Base-by-base conservation (phyloP, 2,888 invertebrate species). In the Netelia fuscicornis region DNA sequence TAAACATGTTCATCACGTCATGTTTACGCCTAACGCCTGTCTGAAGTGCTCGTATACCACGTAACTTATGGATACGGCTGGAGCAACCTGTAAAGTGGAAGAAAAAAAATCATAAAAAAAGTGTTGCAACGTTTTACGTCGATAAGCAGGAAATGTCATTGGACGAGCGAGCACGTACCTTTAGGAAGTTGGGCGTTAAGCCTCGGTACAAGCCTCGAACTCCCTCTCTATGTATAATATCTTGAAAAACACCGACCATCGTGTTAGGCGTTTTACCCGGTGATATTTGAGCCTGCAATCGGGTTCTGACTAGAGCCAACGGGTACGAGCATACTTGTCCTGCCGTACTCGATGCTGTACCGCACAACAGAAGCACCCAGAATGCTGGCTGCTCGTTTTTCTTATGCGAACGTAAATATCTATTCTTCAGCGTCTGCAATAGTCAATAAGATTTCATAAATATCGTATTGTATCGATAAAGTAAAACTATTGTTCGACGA, bases 251-350 rank as follows among this genome's bases (percentile, higher is more conserved):
- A 68, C 96, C 96, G n/a, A 96, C 94, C 98, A 98, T 98, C 30
- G 97, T 96, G 86, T 95, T 95, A 89, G 95, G 95, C 81, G 94
- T 93, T 89, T 95, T 95, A 90, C 95, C 95, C 25, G 95, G 94
- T 82, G 95, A 94, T 86, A 94, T 96, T 96, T 97, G 97, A 79
- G 99, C 99, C 95, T 99, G 99, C 91, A 99, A 95, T 92, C 98
- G 95, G 17, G 99, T 99, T 91, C 99, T 95, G 85, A 99, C 97
- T 86, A 99, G 95, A 78, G 99, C 99, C 90, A 99, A 95, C 8
- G 99, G 99, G 94, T 99, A 99, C 87, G 98, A 98, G 94, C 99
- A 98, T 87, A 99, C 97, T 94, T 99, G 99, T 3, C 99, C 99
- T 88, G 99, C 96, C 0, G 99, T 98, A 91, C 98, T 98, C 76